phyloP scores from a whole-genome alignment of 2,797 vertebrate genomes.

The Channa striata region DNA sequence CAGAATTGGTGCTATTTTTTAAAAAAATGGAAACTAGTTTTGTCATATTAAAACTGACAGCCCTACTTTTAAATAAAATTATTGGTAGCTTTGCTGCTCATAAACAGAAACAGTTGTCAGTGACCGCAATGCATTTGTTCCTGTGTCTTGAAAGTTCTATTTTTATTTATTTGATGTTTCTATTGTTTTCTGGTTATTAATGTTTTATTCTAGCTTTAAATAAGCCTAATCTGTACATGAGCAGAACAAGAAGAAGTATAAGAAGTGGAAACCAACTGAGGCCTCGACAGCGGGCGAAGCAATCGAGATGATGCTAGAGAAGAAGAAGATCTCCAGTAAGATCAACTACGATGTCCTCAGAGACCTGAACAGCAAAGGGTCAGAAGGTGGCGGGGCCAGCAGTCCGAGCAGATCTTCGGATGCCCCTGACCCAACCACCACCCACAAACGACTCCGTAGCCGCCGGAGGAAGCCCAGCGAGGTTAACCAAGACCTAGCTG shows the following conservation, averaged over 20 bases:
- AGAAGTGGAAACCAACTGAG: constrained; percentile 83
- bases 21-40: too few relatives aligned
- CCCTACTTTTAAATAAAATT: too few relatives aligned
- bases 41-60: too few relatives aligned
- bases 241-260: constrained; percentile 88
- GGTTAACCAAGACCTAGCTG: constrained; percentile 77
- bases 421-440: constrained; percentile 12
- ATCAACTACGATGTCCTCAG: constrained; percentile 97
- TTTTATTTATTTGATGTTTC: too few relatives aligned
- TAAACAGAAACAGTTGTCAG: too few relatives aligned
- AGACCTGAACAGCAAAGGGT: constrained; percentile 88
- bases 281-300: constrained; percentile 94
- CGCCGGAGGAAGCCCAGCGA: constrained; percentile 85
- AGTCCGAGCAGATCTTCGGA: constrained; percentile 71
- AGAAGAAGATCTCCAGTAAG: constrained; percentile 98
- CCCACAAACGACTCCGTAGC: constrained; percentile 85
- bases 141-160: too few relatives aligned
- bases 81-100: too few relatives aligned
- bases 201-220: not conserved
- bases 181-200: too few relatives aligned
- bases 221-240: constrained; percentile 5
- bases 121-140: too few relatives aligned
- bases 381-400: constrained; percentile 56
- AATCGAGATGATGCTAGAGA: constrained; percentile 97
- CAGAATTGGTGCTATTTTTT: too few relatives aligned